phyloP scores from a whole-genome alignment of 2,113 vertebrate species.

The Takifugu flavidus region DNA sequence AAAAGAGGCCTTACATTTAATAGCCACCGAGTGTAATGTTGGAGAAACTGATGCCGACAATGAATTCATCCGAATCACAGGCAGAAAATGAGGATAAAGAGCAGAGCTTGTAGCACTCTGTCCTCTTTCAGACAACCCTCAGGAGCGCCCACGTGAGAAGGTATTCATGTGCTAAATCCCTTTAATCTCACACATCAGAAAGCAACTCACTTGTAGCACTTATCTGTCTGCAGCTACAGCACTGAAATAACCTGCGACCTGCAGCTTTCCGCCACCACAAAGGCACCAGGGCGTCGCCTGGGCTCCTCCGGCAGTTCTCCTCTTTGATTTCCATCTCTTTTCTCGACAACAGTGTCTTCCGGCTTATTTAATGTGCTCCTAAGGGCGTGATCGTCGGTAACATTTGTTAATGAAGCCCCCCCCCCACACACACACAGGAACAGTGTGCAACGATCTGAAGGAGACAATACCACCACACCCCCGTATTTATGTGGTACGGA shows the following conservation, averaged over 20 bases:
- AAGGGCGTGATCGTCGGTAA: no score
- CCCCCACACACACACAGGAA: no score
- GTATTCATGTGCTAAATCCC: conserved; percentile 63
- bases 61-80: conserved; percentile 74
- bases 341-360: conserved; percentile 8
- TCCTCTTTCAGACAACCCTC: conserved; percentile 51
- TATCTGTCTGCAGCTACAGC: conserved; percentile 37
- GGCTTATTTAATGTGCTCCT: conserved; percentile 13
- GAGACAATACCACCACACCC: conserved; percentile 29
- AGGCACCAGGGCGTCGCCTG: background rate
- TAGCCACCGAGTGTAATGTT: conserved; percentile 68
- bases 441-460: conserved; percentile 30
- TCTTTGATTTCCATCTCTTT: conserved; percentile 3
- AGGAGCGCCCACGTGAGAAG: conserved; percentile 49
- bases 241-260: conserved; percentile 31
- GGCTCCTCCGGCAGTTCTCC: conserved; percentile 5
- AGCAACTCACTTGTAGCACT: conserved; percentile 57
- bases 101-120: conserved; percentile 38
- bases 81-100: conserved; percentile 29
- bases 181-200: conserved; percentile 73
- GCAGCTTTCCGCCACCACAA: conserved; percentile 27
- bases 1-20: no score
- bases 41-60: conserved; percentile 73
- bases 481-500: conserved; percentile 36
- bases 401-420: no score